Evolutionary conservation across 2,797 vertebrate genomes (phyloP).

Genomic region (Natrix natrix): DNA sequence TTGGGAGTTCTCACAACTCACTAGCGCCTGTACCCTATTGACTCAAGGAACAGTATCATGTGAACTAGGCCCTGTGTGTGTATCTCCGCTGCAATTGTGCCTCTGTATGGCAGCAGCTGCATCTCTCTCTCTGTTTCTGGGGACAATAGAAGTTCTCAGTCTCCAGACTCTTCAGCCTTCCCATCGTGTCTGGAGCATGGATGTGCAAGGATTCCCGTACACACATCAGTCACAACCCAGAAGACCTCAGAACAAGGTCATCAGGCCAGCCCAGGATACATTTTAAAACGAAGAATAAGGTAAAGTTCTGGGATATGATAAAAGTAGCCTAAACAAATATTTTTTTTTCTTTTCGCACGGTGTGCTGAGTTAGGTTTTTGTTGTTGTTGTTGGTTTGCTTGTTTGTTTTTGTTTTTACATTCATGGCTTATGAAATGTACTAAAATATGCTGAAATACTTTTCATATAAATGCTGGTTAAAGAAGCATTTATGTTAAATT

Average conservation of each 20-base stretch:
- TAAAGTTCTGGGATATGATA: background rate
- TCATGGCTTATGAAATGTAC: background rate
- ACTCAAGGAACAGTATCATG: background rate
- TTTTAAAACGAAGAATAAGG: background rate
- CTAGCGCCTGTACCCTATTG: background rate
- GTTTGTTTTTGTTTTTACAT: background rate
- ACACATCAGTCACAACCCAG: background rate
- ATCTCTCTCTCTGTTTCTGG: background rate
- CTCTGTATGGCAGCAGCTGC: background rate
- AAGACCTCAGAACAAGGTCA: background rate
- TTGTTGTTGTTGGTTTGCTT: background rate
- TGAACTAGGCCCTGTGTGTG: background rate
- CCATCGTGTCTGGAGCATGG: background rate
- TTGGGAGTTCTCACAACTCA: background rate
- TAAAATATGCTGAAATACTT: background rate
- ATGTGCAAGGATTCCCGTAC: background rate
- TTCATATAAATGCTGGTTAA: background rate
- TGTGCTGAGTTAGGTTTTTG: background rate
- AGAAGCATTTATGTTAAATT: background rate
- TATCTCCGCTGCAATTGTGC: background rate
- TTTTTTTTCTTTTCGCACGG: background rate
- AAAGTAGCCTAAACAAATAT: background rate
- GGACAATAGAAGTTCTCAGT: background rate
- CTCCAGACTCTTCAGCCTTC: background rate
- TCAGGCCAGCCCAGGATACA: background rate